These are phyloP conservation scores for Sarcoramphus papa DNA, from an alignment of 2,797 vertebrate genomes.

Conservation along the genomic window DNA sequence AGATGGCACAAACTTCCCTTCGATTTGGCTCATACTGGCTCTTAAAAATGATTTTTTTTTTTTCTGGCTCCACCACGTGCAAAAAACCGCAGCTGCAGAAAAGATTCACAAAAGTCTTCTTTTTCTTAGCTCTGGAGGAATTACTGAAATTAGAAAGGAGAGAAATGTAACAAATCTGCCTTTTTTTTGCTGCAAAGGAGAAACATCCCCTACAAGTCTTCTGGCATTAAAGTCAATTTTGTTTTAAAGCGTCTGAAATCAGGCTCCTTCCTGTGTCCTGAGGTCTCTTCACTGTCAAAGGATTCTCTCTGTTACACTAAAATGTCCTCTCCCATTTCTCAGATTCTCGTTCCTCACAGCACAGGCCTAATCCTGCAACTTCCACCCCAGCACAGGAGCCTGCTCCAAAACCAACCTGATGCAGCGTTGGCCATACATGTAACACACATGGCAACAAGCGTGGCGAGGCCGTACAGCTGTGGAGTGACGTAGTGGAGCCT, in stretches of 20 bases:
- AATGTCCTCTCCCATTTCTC: not conserved
- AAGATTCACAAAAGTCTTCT: too few species aligned
- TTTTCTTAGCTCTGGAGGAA: not conserved
- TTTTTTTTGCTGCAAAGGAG: not conserved
- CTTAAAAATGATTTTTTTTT: not conserved
- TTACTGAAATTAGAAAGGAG: not conserved
- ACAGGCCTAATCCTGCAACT: too few species aligned
- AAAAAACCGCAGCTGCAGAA: not conserved
- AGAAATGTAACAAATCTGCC: not conserved
- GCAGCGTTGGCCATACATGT: fast-evolving
- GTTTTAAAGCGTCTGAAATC: not conserved
- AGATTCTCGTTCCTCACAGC: not conserved
- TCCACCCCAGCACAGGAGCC: fast-evolving
- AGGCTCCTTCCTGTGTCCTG: not conserved
- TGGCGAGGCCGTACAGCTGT: fast-evolving
- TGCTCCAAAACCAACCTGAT: not conserved
- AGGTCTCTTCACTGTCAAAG: not conserved
- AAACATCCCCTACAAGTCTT: not conserved
- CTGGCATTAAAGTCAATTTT: not conserved
- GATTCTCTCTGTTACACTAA: not conserved
- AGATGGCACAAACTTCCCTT: not conserved
- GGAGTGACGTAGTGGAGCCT: fast-evolving
- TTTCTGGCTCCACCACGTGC: not conserved
- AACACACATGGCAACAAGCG: fast-evolving
- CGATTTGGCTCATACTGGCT: not conserved